Conservation (phyloP, 2,797 vertebrate species). For the Rachycentron canadum region DNA sequence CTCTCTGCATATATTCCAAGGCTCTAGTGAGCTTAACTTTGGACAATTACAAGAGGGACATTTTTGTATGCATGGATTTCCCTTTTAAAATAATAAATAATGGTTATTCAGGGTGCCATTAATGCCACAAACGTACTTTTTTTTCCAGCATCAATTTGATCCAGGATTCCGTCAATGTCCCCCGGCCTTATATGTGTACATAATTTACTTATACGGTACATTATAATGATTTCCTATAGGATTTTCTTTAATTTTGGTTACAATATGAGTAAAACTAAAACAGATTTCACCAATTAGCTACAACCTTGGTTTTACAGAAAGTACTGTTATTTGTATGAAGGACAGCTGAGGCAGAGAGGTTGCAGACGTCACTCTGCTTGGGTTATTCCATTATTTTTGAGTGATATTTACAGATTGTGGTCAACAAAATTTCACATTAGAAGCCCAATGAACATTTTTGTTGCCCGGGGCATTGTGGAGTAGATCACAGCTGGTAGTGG, state of each 20-base stretch:
- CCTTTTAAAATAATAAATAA: slow-evolving; percentile 64
- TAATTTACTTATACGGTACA: neutral
- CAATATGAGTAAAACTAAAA: neutral
- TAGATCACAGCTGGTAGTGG: slow-evolving; percentile 75
- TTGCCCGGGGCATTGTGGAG: slow-evolving; percentile 81
- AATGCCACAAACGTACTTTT: slow-evolving; percentile 39
- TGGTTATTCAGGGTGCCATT: slow-evolving; percentile 49
- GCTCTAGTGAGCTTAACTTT: slow-evolving; percentile 78
- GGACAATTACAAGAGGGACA: slow-evolving; percentile 68
- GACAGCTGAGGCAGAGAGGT: slow-evolving; percentile 30
- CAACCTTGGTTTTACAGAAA: neutral
- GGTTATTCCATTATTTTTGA: slow-evolving; percentile 79
- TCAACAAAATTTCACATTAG: slow-evolving; percentile 85
- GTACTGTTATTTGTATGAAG: neutral
- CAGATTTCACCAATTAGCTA: neutral
- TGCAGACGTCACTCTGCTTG: slow-evolving; percentile 62
- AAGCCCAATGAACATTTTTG: slow-evolving; percentile 88
- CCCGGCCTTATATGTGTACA: neutral
- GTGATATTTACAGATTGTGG: slow-evolving; percentile 85
- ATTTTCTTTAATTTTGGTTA: neutral
- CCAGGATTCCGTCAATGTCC: slow-evolving; percentile 12
- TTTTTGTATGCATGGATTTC: slow-evolving; percentile 50
- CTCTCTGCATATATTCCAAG: slow-evolving; percentile 76
- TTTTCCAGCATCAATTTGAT: slow-evolving; percentile 35
- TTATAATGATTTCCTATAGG: neutral